Percentiles rank a stretch among this genome's conserved stretches.
phyloP scores from a whole-genome alignment of 92 coral and sea anemone genomes.

The Pocillopora meandrina region DNA sequence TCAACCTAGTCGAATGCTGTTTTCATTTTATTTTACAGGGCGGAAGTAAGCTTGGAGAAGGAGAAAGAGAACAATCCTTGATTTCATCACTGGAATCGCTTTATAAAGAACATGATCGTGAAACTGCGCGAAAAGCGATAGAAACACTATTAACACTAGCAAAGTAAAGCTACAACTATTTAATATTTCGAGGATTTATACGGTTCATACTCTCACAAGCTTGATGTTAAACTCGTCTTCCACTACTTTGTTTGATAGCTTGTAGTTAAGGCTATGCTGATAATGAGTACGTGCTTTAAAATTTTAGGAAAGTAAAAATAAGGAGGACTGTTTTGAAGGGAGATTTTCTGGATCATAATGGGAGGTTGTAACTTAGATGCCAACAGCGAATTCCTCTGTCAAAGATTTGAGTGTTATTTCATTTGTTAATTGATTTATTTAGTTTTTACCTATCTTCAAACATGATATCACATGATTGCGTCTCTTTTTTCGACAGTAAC shows the following conservation, averaged over 20 bases:
- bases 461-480: not conserved
- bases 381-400: no score
- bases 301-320: not conserved
- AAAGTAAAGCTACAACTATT: slow-evolving; percentile 43
- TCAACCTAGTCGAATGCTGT: no score
- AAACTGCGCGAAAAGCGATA: slow-evolving; percentile 63
- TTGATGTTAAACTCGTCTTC: not conserved
- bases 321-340: not conserved
- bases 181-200: not conserved
- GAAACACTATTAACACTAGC: slow-evolving; percentile 73
- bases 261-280: no score
- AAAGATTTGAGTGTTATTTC: no score
- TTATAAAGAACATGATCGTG: slow-evolving; percentile 54
- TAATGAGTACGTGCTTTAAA: no score
- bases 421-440: no score
- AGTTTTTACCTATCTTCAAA: no score
- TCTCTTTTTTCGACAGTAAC: slow-evolving; percentile 45
- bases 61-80: slow-evolving; percentile 63
- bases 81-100: slow-evolving; percentile 49
- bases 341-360: no score
- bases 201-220: not conserved
- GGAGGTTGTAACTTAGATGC: no score
- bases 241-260: no score
- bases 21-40: slow-evolving; percentile 3
- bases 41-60: slow-evolving; percentile 43